Evolutionary conservation across 2,888 invertebrate species (phyloP).

Genomic region (Cephus nigrinus): DNA sequence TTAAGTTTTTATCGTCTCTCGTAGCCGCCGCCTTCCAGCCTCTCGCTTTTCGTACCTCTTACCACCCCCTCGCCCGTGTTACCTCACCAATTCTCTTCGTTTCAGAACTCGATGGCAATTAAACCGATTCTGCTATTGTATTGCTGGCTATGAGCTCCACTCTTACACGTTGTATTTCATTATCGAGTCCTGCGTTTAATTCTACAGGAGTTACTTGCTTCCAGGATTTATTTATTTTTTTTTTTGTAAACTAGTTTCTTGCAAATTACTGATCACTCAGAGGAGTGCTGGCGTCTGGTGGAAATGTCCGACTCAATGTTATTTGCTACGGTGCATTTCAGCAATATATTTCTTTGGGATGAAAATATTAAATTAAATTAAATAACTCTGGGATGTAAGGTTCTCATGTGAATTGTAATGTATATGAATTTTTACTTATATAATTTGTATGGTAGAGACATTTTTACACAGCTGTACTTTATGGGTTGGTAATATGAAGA

Average conservation of each 20-base stretch:
- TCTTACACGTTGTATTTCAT: not conserved
- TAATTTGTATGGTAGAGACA: no score
- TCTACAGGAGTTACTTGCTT: not conserved
- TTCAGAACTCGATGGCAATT: not conserved
- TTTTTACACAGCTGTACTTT: no score
- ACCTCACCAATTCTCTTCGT: not conserved
- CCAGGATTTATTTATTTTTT: no score
- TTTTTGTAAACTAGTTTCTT: not conserved
- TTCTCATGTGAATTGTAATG: no score
- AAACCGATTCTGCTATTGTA: conserved; percentile 5
- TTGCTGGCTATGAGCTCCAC: not conserved
- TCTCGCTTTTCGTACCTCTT: not conserved
- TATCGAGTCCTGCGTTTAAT: not conserved
- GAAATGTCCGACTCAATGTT: not conserved
- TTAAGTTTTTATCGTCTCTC: conserved; percentile 25
- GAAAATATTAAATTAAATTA: not conserved
- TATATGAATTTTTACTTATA: no score
- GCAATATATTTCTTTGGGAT: not conserved
- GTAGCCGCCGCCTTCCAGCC: not conserved
- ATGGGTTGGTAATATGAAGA: no score
- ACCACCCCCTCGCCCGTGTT: not conserved
- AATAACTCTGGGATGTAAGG: not conserved
- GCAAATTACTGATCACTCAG: not conserved
- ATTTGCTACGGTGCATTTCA: not conserved
- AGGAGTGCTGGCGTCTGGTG: not conserved